Conservation (phyloP, 1,140 invertebrate species). For the Drosophila sp. region DNA sequence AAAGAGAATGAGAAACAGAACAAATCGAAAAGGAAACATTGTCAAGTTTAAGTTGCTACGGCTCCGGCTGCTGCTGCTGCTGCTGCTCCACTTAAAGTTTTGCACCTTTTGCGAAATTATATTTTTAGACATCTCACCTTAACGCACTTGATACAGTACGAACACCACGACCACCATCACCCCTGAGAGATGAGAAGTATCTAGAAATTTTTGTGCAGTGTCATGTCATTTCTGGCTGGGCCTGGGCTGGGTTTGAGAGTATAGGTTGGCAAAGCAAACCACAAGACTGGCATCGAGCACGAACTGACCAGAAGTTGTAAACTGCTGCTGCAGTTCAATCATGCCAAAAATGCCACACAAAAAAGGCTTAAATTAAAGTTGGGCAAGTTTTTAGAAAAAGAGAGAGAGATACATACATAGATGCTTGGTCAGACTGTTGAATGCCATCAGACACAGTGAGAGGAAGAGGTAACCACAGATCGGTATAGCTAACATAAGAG, state of each 20-base stretch:
- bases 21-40: constrained; percentile 20
- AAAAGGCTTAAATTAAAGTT: constrained; percentile 57
- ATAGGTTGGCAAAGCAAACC: constrained; percentile 11
- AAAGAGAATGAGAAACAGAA: constrained; percentile 5
- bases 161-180: background rate
- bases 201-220: constrained; percentile 54
- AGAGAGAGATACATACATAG: background rate
- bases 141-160: constrained; percentile 13
- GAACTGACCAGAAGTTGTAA: constrained; percentile 60
- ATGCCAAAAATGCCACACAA: constrained; percentile 59
- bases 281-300: constrained; percentile 28
- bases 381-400: constrained; percentile 13
- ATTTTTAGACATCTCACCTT: constrained; percentile 22
- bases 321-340: constrained; percentile 48
- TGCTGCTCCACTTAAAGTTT: constrained; percentile 64
- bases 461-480: constrained; percentile 29
- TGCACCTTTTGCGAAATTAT: constrained; percentile 51
- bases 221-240: constrained; percentile 46
- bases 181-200: background rate
- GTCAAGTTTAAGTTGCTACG: constrained; percentile 37
- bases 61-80: constrained; percentile 4
- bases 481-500: constrained; percentile 2
- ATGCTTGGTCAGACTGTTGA: background rate
- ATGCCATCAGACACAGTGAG: background rate
- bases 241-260: constrained; percentile 8